Evolutionary conservation across 2,888 invertebrate species (phyloP), one percentile per base, ranked within the genome.

Genomic region (Lycaena phlaeas): DNA sequence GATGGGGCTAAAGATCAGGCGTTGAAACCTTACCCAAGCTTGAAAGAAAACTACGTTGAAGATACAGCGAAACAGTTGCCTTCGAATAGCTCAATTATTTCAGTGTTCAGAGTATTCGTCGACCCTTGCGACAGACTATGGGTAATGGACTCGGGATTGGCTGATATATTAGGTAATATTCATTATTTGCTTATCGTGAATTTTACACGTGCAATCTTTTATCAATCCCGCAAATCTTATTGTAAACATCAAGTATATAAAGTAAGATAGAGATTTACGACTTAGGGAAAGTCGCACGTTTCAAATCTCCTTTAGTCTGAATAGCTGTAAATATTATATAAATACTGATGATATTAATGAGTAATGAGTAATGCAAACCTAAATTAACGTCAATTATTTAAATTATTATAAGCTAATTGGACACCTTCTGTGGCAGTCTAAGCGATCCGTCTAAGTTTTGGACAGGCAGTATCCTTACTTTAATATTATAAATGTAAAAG

Each of bases 41-140:
- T 90, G 85, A 86, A 90, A 54, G 90, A 93, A 12, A 96, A 96
- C 65, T 89, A 90, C 29, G 86, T 97, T 36, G 89, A 89, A 31
- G 86, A 82, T 43, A 57, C 67, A 4, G 75, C 72, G 1, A 75
- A 72, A 3, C 66, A 67, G 18, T 53, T 88, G 2, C 78, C 81
- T 27, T 78, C 87, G 2, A 88, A 90, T 46, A 86, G 86, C 41
- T 87, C 88, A 1, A 87, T 92, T 29, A 78, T 92, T 38, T 93
- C 91, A 2, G 90, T 91, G 3, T 93, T 93, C 68, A 87, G 94
- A 45, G 78, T 92, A 14, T 87, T 85, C 49, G 89, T 91, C 1
- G 94, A 94, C 62, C 84, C 85, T 3, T 94, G 94, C 56, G 92
- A 93, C 63, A 87, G 94, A 30, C 85, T 94, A 5, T 94, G 94